Conservation (phyloP, 2,113 vertebrate genomes). For the Pelecanoides urinatrix region DNA sequence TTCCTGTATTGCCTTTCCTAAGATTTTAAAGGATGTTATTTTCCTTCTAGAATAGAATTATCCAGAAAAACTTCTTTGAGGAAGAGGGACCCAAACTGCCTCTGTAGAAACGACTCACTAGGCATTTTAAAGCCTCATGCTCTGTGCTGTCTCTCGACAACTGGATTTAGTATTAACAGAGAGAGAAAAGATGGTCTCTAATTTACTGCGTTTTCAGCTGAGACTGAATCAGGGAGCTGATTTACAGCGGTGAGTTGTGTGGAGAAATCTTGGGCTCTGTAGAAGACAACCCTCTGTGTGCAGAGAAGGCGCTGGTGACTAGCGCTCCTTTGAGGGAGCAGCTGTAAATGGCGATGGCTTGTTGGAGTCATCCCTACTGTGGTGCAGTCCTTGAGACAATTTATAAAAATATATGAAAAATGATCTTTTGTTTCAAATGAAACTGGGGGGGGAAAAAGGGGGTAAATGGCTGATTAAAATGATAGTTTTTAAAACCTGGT, state of each 20-base stretch:
- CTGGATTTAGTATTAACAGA: not conserved
- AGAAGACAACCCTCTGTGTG: not conserved
- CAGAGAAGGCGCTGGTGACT: not conserved
- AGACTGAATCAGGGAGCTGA: not conserved
- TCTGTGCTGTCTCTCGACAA: not conserved
- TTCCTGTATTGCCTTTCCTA: not conserved
- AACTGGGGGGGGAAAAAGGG: rapidly evolving
- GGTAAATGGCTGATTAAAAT: not conserved
- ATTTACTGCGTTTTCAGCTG: not conserved
- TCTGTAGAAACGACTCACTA: not conserved
- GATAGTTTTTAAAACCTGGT: not conserved
- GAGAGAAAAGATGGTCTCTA: not conserved
- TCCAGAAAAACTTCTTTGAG: not conserved
- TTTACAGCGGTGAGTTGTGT: not conserved
- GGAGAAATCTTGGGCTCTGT: not conserved
- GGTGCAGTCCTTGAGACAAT: not conserved
- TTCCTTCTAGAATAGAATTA: not conserved
- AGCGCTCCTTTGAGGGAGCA: not conserved
- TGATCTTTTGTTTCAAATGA: not conserved
- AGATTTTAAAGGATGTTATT: not conserved
- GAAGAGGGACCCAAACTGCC: not conserved
- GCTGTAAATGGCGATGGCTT: not conserved
- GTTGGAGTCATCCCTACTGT: not conserved
- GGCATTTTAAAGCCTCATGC: not conserved
- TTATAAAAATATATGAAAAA: not conserved